Conservation (phyloP, 2,888 invertebrate genomes). For the Ariolimax columbianus region DNA sequence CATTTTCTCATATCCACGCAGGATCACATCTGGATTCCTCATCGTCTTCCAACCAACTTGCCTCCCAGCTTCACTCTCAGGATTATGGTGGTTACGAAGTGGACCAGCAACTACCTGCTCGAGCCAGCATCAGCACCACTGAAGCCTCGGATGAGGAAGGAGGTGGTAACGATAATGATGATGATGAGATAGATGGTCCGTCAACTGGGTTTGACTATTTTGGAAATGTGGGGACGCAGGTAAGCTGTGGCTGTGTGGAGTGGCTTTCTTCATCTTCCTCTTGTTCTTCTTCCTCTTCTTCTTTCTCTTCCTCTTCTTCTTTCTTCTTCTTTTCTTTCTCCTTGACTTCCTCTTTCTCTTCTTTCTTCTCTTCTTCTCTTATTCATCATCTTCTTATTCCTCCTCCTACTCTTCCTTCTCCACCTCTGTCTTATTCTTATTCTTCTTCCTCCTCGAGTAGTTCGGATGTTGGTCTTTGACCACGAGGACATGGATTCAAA, state of each 20-base stretch:
- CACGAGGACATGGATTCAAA: too few relatives aligned
- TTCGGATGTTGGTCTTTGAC: too few relatives aligned
- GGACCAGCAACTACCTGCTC: constrained; percentile 52
- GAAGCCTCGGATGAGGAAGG: constrained; percentile 54
- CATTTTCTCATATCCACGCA: neutral
- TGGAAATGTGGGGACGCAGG: constrained; percentile 57
- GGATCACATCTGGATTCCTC: constrained; percentile 23
- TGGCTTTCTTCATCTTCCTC: neutral
- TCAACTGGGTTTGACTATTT: constrained; percentile 60
- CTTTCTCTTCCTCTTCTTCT: too few relatives aligned
- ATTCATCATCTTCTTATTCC: too few relatives aligned
- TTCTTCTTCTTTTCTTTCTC: too few relatives aligned
- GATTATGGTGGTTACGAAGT: neutral
- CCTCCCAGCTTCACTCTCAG: constrained; percentile 13
- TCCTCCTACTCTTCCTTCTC: too few relatives aligned
- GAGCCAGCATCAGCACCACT: constrained; percentile 56
- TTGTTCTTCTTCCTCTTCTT: too few relatives aligned
- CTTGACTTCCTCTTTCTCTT: too few relatives aligned
- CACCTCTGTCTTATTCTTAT: too few relatives aligned
- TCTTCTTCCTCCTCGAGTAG: too few relatives aligned
- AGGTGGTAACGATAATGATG: constrained; percentile 57
- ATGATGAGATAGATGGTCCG: constrained; percentile 22
- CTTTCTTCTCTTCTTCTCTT: too few relatives aligned
- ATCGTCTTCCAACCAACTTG: constrained; percentile 8
- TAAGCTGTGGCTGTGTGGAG: constrained; percentile 11